Conservation (phyloP, 2,888 invertebrate species). For the Dicroscelio sp. region DNA sequence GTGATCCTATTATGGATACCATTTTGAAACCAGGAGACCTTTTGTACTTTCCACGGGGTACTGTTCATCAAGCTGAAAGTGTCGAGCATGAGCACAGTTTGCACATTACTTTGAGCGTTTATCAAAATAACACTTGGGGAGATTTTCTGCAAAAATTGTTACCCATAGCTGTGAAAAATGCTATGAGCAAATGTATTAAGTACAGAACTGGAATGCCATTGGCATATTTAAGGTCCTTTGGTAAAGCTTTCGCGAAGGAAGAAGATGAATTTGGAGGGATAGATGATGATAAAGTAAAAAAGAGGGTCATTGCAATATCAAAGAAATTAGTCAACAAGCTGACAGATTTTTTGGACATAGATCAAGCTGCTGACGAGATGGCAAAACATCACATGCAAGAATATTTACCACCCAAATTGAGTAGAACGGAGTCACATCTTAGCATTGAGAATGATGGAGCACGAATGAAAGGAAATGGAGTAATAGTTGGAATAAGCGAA, state of each 20-base stretch:
- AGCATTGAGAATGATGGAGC: slow-evolving; percentile 95
- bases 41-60: slow-evolving; percentile 98
- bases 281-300: too few species aligned
- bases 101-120: slow-evolving; percentile 98
- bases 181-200: slow-evolving; percentile 94
- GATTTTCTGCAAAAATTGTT: slow-evolving; percentile 96
- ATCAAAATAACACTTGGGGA: slow-evolving; percentile 97
- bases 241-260: slow-evolving; percentile 93
- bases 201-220: slow-evolving; percentile 96
- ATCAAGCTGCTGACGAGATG: slow-evolving; percentile 97
- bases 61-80: slow-evolving; percentile 96
- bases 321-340: slow-evolving; percentile 92
- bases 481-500: slow-evolving; percentile 93
- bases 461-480: slow-evolving; percentile 93
- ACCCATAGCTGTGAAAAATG: slow-evolving; percentile 95
- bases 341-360: slow-evolving; percentile 92
- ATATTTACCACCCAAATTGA: slow-evolving; percentile 96
- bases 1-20: slow-evolving; percentile 95
- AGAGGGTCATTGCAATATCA: not conserved
- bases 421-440: too few species aligned
- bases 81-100: slow-evolving; percentile 96
- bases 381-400: slow-evolving; percentile 96
- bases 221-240: slow-evolving; percentile 95
- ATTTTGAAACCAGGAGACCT: slow-evolving; percentile 97
- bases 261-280: slow-evolving; percentile 91